These are phyloP conservation scores for Amia ocellicauda DNA, from an alignment of 2,113 vertebrate genomes.

Conservation along the genomic window DNA sequence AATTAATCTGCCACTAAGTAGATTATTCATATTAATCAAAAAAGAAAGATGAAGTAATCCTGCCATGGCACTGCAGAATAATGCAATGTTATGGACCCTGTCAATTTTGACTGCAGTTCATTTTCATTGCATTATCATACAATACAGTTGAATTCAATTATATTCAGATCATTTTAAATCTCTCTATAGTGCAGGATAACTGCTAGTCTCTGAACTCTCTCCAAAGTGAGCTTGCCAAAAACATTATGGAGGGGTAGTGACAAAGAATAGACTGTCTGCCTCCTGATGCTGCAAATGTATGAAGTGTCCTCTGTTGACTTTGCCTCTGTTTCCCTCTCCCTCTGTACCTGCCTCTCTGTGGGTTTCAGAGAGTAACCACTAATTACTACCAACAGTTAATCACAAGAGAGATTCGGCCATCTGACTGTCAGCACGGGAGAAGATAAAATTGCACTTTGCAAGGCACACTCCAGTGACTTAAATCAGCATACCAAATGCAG, in stretches of 20 bases:
- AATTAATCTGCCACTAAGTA: no score
- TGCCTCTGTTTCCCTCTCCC: neutral
- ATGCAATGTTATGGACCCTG: no score
- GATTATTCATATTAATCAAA: no score
- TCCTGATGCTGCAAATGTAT: neutral
- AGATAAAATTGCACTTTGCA: neutral
- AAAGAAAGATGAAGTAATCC: no score
- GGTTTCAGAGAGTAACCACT: neutral
- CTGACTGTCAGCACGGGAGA: neutral
- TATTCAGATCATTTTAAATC: no score
- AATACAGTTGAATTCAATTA: no score
- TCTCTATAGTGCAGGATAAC: no score
- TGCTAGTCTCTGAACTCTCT: neutral
- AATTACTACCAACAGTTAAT: neutral
- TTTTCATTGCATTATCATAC: no score
- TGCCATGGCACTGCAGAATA: no score
- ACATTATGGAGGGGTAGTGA: neutral
- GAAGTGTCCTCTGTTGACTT: neutral
- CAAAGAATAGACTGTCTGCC: neutral
- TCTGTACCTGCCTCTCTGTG: conserved; percentile 4
- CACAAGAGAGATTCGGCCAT: neutral
- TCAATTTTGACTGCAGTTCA: no score
- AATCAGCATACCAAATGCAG: neutral
- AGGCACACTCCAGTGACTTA: neutral
- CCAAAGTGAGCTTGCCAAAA: neutral